Base-by-base conservation (phyloP, 2,888 invertebrate genomes). In the Leistus spinibarbis region DNA sequence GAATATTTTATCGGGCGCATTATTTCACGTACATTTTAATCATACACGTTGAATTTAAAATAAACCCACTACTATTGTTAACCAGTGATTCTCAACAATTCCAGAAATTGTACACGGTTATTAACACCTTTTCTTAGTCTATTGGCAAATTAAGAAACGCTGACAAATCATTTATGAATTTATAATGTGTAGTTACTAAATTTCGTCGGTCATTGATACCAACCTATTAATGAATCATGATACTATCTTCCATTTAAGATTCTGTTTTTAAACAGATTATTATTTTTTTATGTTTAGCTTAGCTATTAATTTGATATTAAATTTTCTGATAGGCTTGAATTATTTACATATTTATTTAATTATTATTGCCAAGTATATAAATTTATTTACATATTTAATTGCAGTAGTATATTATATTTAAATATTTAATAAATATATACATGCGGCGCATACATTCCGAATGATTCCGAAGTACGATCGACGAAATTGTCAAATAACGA, bases 21-120 rank as follows among this genome's bases (percentile, higher is more conserved):
- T 54, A 71, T 71, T 71, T 63, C 71, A 71, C 71, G 71, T 63
- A 64, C 64, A 63, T 71, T 71, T 71, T 71, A 71, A 71, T 71
- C 71, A 71, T 62, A 54, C 69, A 69, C 40, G 7, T 22, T 17
- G 60, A 60, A 60, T 60, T 20, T 60, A 60, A 60, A 60, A 22
- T 17, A 60, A 20, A 13, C 40, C 40, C 40, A 40, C 40, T 40
- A 7, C 40, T 40, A 40, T 13, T 7, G 13, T 2, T 1, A 40
- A 40, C 40, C 40, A 40, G 3, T 7, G 13, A 40, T 40, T 13
- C 40, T 40, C 40, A 40, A 40, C 7, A 2, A 40, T 40, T 40
- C 7, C 40, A 0, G 13, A 40, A 7, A 40, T 13, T 13, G 13
- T 13, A 40, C 7, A 5, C 40, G 3, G 24, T 24, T 10, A 10